Evolutionary conservation across 2,797 vertebrate genomes (phyloP), one percentile per base, ranked within the genome.

Genomic region (Epinephelus coioides): DNA sequence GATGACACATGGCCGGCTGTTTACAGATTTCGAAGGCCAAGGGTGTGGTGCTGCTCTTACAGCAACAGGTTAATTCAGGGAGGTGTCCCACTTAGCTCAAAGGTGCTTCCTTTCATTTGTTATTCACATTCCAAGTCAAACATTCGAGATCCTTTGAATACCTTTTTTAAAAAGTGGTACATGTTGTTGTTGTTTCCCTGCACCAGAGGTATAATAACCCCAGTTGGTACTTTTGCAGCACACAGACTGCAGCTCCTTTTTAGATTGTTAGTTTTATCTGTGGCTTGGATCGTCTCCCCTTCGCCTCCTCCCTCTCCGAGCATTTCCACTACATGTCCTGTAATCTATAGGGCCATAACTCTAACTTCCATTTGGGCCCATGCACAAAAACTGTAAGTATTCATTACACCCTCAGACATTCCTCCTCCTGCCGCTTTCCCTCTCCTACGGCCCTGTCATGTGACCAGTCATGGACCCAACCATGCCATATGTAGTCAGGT

Each of bases 401-500:
- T 91, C 79, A 92, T 94, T 94, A 91, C 91, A 78, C 82, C 78
- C 89, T 79, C 70, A 63, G 69, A 67, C 83, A 86, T 92, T 86
- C 85, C 82, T 87, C 56, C 77, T 77, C 69, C 85, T 81, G 47
- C 64, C 73, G 57, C 69, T 67, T 27, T 69, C 70, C 34, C 69
- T 76, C 65, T 76, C 70, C 73, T 74, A 63, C 71, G 46, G 60
- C 19, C 53, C 19, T 5, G 82, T 75, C 92, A 94, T 82, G 81
- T 94, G 92, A 90, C 69, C 68, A 19, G 19, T 55, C 47, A 1
- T 51, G 44, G 76, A 78, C 80, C 69, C 60, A 55, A 75, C 87
- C 92, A 86, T 74, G 89, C 92, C 91, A 92, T 95, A 95, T 95
- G 94, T 91, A 92, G 93, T 91, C 87, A 91, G 79, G 79, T 83